Conservation (phyloP, 2,888 invertebrate genomes). For the Netelia fuscicornis region DNA sequence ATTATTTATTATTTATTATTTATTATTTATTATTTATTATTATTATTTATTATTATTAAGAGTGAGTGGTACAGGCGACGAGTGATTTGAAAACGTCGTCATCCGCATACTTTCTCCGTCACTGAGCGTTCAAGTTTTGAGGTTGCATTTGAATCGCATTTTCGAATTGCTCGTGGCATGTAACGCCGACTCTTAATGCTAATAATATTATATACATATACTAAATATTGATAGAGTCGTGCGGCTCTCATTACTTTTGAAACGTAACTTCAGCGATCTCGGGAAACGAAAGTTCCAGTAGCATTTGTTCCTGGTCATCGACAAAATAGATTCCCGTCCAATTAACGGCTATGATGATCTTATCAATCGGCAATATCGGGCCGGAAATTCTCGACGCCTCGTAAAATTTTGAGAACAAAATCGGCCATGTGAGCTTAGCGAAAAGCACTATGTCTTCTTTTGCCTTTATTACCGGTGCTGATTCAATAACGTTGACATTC, state of each 20-base stretch:
- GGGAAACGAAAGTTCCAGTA: slow-evolving; percentile 94
- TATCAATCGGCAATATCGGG: slow-evolving; percentile 88
- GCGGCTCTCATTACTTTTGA: slow-evolving; percentile 80
- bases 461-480: slow-evolving; percentile 89
- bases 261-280: slow-evolving; percentile 93
- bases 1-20: too few relatives aligned
- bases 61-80: too few relatives aligned
- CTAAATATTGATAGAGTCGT: too few relatives aligned
- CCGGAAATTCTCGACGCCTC: slow-evolving; percentile 94
- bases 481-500: slow-evolving; percentile 90
- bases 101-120: too few relatives aligned
- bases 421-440: slow-evolving; percentile 96
- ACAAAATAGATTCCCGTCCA: slow-evolving; percentile 97
- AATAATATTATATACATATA: too few relatives aligned
- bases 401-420: slow-evolving; percentile 97
- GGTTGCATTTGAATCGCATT: too few relatives aligned
- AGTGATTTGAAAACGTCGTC: too few relatives aligned
- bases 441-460: slow-evolving; percentile 97
- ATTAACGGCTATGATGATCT: slow-evolving; percentile 95
- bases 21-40: neutral
- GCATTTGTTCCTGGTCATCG: slow-evolving; percentile 95
- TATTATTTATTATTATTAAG: neutral
- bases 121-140: too few relatives aligned
- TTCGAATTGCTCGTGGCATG: too few relatives aligned
- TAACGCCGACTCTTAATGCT: too few relatives aligned